Base-by-base conservation (phyloP, 2,797 vertebrate species). In the Sandelia bainsii region DNA sequence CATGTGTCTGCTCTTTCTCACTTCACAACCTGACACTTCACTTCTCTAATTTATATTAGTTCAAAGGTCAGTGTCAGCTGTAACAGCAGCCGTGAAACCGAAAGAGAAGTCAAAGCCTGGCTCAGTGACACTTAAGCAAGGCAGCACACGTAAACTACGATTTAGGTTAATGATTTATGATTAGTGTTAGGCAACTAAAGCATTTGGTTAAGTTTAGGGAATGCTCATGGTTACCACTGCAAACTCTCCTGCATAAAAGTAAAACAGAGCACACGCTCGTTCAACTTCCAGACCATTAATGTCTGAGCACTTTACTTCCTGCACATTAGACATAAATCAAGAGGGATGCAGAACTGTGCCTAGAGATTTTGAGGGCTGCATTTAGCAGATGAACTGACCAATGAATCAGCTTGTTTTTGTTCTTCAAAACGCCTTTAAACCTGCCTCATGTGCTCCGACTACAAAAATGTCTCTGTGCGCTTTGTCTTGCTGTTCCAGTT, bases 361-460 rank as follows among this genome's bases (percentile, higher is more conserved):
- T 8, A 10, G 45, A 46, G 45, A 48, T 22, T 57, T 11, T 1
- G 5, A 29, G 46, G 27, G 58, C 62, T 40, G 9, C 29, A 60
- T 73, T 62, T 22, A 53, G 22, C 48, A 20, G 34, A 56, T 2
- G 11, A 48, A 42, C 1, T 57, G 32, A 57, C 54, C 50, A 17
- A 23, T 44, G 8, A 54, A 71, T 8, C 1, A 4, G 14, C 27
- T 56, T 60, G 6, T 45, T 61, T 70, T 72, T 63, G 32, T 52
- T 42, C 40, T 16, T 48, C 11, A 12, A 48, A 32, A 51, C 6
- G 7, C 25, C n/a, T 46, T 52, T 22, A 39, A 66, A 66, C 19
- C 62, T 27, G 58, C 46, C 29, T 48, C 20, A 10, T 54, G 40
- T 27, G 6, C 6, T 72, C 42, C 7, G 0, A 27, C 46, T 16